These are phyloP conservation scores for Oscheius sp. DNA, from an alignment of 1,140 invertebrate species.

Conservation along the genomic window DNA sequence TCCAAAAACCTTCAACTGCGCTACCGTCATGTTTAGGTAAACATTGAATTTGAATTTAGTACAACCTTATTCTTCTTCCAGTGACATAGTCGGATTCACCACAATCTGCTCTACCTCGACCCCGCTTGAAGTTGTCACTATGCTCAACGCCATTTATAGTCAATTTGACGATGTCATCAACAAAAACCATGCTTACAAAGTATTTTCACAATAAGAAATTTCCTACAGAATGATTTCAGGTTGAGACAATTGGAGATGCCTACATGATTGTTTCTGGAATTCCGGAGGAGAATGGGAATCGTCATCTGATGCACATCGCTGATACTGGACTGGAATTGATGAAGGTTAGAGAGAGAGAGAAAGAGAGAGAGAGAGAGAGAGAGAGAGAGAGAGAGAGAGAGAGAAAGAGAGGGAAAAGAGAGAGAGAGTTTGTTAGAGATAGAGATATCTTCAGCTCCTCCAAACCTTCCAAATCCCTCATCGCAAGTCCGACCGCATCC, in stretches of 20 bases:
- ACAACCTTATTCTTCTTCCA: too few relatives aligned
- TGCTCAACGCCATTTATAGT: slow-evolving; percentile 63
- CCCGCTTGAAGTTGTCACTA: slow-evolving; percentile 62
- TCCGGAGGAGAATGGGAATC: slow-evolving; percentile 52
- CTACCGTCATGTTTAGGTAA: slow-evolving; percentile 82
- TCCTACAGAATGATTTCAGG: slow-evolving; percentile 21
- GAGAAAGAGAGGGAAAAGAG: too few relatives aligned
- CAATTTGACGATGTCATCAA: slow-evolving; percentile 62
- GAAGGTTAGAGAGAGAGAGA: slow-evolving; percentile 25
- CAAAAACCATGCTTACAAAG: slow-evolving; percentile 62
- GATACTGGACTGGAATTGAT: slow-evolving; percentile 53
- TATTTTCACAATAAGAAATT: neutral
- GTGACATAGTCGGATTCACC: slow-evolving; percentile 87
- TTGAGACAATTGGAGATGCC: slow-evolving; percentile 52
- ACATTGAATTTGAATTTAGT: slow-evolving; percentile 58
- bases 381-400: too few relatives aligned
- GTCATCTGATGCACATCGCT: slow-evolving; percentile 48
- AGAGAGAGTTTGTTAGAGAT: neutral
- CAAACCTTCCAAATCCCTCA: slow-evolving; percentile 53
- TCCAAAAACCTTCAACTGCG: slow-evolving; percentile 62
- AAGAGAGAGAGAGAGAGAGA: neutral
- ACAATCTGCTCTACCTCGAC: slow-evolving; percentile 63
- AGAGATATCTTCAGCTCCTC: slow-evolving; percentile 48
- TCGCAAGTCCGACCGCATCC: slow-evolving; percentile 18
- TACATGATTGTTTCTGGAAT: slow-evolving; percentile 59